phyloP scores from a whole-genome alignment of 2,888 invertebrate species.

The Sarcophaga carnaria region DNA sequence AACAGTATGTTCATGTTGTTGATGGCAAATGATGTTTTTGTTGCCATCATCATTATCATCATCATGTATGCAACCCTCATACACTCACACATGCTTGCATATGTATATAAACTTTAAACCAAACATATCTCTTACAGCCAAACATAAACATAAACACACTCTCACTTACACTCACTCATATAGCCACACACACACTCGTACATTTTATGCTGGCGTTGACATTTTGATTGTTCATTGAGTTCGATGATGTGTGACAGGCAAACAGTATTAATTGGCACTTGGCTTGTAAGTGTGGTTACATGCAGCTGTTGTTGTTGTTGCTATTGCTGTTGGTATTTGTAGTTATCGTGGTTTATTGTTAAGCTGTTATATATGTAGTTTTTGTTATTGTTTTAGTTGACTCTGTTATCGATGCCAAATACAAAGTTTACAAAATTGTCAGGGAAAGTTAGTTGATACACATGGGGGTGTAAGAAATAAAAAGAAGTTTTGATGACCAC shows the following conservation, averaged over 20 bases:
- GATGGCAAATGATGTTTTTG: not conserved
- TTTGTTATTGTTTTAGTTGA: not conserved
- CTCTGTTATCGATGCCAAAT: not conserved
- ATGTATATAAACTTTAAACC: not conserved
- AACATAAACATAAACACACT: not conserved
- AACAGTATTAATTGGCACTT: constrained; percentile 63
- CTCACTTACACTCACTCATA: not conserved
- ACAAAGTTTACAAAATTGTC: not conserved
- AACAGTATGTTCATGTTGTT: not conserved
- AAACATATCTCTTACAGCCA: not conserved
- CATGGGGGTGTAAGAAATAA: not conserved
- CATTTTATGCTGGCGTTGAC: constrained; percentile 62
- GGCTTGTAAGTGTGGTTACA: constrained; percentile 58
- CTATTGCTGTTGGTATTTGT: not conserved
- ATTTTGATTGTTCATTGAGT: constrained; percentile 63
- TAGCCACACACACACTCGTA: not conserved
- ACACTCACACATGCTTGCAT: not conserved
- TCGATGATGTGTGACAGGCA: constrained; percentile 62
- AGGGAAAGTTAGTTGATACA: not conserved
- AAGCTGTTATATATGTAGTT: not conserved
- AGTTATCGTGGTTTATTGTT: not conserved
- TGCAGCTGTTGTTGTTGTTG: not conserved
- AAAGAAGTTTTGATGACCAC: not conserved
- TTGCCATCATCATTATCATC: not conserved
- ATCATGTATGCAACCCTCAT: not conserved